phyloP scores from a whole-genome alignment of 2,888 invertebrate genomes.

The Pelosia muscerda region DNA sequence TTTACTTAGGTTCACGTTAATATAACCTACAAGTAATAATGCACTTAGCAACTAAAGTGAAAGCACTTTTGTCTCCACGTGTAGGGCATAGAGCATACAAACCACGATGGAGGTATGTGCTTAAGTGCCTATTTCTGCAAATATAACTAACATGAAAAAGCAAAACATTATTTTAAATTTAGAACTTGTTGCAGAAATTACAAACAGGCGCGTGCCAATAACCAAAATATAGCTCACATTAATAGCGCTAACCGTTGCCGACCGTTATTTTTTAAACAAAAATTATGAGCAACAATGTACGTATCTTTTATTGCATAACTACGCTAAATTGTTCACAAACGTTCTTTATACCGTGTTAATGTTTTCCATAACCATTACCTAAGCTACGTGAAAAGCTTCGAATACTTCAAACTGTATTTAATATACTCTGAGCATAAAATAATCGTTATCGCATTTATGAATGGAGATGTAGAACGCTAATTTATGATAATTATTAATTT shows the following conservation, averaged over 20 bases:
- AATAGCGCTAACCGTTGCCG: constrained; percentile 43
- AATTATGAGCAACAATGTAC: constrained; percentile 34
- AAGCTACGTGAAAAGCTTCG: constrained; percentile 22
- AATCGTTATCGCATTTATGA: constrained; percentile 32
- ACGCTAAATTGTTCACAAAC: constrained; percentile 31
- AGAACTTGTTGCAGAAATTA: constrained; percentile 59
- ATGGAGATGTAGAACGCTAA: constrained; percentile 31
- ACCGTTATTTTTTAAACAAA: constrained; percentile 51
- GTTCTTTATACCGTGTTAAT: constrained; percentile 31
- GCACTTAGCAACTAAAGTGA: constrained; percentile 19
- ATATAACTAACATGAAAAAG: constrained; percentile 47
- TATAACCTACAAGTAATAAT: background rate
- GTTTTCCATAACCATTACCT: constrained; percentile 27
- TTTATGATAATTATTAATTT: constrained; percentile 49
- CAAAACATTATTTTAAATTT: constrained; percentile 57
- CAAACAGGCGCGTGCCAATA: constrained; percentile 64
- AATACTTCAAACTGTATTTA: constrained; percentile 23
- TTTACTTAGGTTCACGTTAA: background rate
- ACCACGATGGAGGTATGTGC: constrained; percentile 7
- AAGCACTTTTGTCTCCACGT: constrained; percentile 22
- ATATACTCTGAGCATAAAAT: constrained; percentile 33
- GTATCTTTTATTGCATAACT: constrained; percentile 38
- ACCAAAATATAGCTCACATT: constrained; percentile 57
- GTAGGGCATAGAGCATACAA: too few relatives aligned
- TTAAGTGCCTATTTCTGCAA: constrained; percentile 45